phyloP scores from a whole-genome alignment of 2,888 invertebrate genomes.

The Dynastes hyllus region DNA sequence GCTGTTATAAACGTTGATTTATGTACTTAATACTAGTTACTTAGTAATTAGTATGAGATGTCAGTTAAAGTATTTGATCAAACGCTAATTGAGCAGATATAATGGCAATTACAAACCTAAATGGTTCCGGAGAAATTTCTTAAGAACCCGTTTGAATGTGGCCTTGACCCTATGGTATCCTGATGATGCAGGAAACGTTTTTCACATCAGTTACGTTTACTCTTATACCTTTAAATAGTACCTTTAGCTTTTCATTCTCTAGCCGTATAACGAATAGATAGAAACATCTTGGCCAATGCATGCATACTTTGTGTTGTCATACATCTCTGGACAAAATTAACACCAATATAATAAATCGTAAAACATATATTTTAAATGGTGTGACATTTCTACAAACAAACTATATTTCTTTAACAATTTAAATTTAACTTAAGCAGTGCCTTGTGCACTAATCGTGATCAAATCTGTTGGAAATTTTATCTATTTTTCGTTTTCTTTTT shows the following conservation, averaged over 20 bases:
- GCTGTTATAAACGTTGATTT: background rate
- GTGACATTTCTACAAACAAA: no score
- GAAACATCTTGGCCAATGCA: background rate
- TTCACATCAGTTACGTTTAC: conserved; percentile 24
- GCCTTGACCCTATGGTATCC: conserved; percentile 30
- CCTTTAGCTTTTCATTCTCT: background rate
- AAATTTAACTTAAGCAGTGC: no score
- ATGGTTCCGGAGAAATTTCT: conserved; percentile 39
- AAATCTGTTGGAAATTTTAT: no score
- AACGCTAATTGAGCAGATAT: conserved; percentile 29
- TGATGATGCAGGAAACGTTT: conserved; percentile 35
- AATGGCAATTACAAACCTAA: conserved; percentile 39
- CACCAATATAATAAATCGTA: no score
- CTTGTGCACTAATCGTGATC: no score
- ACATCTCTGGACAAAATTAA: no score
- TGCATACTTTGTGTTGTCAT: no score
- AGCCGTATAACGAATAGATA: background rate
- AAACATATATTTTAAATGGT: no score
- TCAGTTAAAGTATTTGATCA: background rate
- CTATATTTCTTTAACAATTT: no score
- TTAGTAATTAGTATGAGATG: background rate
- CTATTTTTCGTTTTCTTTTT: no score
- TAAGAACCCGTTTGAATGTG: conserved; percentile 33
- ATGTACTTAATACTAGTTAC: background rate
- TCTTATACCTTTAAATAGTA: conserved; percentile 2